Conservation (phyloP, 2,888 invertebrate species). For the Ferrisia virgata region DNA sequence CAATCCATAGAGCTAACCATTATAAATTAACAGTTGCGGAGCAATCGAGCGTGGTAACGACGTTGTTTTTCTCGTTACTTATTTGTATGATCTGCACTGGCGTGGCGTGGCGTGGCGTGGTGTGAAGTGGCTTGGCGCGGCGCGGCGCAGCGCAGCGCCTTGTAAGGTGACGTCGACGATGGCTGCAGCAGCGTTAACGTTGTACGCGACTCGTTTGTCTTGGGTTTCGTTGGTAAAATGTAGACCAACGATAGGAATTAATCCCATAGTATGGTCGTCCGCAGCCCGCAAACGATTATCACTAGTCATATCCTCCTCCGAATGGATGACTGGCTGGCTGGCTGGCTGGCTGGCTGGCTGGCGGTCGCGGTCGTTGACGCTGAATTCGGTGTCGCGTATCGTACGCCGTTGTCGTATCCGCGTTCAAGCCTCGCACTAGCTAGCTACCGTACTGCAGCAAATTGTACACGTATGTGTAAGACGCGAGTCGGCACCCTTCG, state of each 20-base stretch:
- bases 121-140: too few species aligned
- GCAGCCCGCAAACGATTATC: background rate
- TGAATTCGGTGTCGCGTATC: background rate
- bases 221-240: background rate
- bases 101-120: too few species aligned
- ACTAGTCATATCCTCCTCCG: background rate
- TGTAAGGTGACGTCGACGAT: background rate
- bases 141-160: background rate
- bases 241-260: background rate
- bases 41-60: slow-evolving; percentile 15
- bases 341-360: background rate
- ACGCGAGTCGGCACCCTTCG: background rate
- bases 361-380: background rate
- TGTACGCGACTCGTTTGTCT: background rate
- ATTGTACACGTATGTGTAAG: background rate
- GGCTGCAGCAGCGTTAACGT: background rate
- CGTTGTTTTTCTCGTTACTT: background rate
- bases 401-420: background rate
- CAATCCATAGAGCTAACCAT: slow-evolving; percentile 9
- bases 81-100: background rate
- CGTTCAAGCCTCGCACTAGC: background rate
- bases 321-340: background rate
- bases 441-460: too few species aligned
- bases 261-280: background rate
- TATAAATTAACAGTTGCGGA: background rate